Evolutionary conservation across 1,140 invertebrate genomes (phyloP).

Genomic region (Anoplophora glabripennis): DNA sequence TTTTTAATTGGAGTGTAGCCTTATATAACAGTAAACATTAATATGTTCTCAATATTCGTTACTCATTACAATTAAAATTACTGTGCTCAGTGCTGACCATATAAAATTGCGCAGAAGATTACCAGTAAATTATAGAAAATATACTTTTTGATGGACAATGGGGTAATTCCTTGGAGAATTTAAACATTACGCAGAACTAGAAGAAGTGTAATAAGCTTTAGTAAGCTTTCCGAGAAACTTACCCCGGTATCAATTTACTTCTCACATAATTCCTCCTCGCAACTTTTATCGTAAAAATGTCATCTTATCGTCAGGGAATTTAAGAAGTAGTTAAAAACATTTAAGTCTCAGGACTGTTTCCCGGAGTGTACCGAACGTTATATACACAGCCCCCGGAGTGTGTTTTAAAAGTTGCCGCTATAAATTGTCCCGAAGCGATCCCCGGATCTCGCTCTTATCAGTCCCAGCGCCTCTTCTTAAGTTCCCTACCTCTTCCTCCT

Average conservation of each 20-base stretch:
- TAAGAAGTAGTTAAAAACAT: conserved; percentile 44
- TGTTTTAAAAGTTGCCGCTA: conserved; percentile 51
- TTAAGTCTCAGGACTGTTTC: conserved; percentile 24
- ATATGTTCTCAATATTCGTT: too few relatives aligned
- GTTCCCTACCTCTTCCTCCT: conserved; percentile 11
- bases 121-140: too few relatives aligned
- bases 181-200: too few relatives aligned
- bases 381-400: conserved; percentile 46
- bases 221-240: too few relatives aligned
- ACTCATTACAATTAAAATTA: too few relatives aligned
- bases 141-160: too few relatives aligned
- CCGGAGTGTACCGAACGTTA: conserved; percentile 46
- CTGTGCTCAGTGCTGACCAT: too few relatives aligned
- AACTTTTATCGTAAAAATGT: conserved; percentile 17
- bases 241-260: conserved; percentile 13
- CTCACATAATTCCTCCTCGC: conserved; percentile 13
- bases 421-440: conserved; percentile 51
- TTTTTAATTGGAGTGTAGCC: too few relatives aligned
- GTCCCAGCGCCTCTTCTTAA: conserved; percentile 42
- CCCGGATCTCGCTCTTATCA: conserved; percentile 48
- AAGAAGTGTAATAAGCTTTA: too few relatives aligned
- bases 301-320: conserved; percentile 36
- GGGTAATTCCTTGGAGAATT: too few relatives aligned
- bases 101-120: too few relatives aligned
- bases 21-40: too few relatives aligned